Evolutionary conservation across 92 coral and sea anemone species (phyloP), one percentile per base, ranked within the genome.

Genomic region (Porites evermanni): DNA sequence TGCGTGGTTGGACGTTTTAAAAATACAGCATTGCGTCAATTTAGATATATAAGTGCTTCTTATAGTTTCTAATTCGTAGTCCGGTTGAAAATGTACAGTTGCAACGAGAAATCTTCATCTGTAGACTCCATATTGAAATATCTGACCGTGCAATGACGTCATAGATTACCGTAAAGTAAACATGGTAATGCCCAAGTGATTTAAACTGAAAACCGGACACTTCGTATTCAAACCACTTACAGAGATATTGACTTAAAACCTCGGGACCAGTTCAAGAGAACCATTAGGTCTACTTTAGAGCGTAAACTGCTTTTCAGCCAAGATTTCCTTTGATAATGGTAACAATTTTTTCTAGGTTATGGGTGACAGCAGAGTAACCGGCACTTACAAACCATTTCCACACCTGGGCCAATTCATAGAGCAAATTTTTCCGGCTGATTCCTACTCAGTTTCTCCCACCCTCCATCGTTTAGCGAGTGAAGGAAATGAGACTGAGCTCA

Each of bases 381-480:
- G n/a, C 74, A 64, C 74, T 32, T 64, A 79, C 84, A 64, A 44
- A 64, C 74, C 74, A 79, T 79, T 79, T 53, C 73, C 74, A 64
- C 68, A 79, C 18, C 74, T 79, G 84, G 84, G 69, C 26, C 84
- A 79, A 44, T 76, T 85, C 72, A 53, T 76, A 2, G 56, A 80
- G 84, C 80, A 85, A 84, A 12, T 75, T 4, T 63, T 60, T 14
- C 63, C 75, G 74, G 65, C 66, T 4, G 63, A 74, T n/a, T 64
- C 67, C 29, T 76, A 59, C 70, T 50, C 79, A 72, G 69, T n/a
- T 44, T 66, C 81, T 65, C 65, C 82, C 56, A 64, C 47, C 64
- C 76, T 85, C 52, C 88, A 85, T 67, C 72, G 73, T 29, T 77
- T 77, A 44, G 88, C 88, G 26, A 52, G 82, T 63, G 88, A 75